Evolutionary conservation across 2,888 invertebrate genomes (phyloP).

Genomic region (Synanthedon andrenaeformis): DNA sequence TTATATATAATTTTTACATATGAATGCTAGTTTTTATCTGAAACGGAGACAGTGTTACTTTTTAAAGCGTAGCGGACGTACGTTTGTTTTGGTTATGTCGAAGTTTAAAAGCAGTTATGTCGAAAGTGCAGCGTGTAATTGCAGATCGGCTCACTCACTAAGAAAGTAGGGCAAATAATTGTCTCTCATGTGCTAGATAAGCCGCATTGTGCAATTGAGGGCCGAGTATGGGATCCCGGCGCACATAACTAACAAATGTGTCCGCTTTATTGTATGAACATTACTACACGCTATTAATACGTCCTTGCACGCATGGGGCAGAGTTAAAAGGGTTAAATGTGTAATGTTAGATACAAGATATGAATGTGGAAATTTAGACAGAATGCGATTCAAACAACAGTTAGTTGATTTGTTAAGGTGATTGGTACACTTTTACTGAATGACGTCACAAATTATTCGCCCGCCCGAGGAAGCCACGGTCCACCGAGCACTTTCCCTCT

Average conservation of each 20-base stretch:
- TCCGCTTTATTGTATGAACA: conserved; percentile 36
- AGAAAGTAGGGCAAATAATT: conserved; percentile 57
- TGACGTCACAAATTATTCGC: conserved; percentile 6
- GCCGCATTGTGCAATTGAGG: conserved; percentile 58
- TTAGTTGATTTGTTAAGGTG: conserved; percentile 19
- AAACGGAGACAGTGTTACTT: background rate
- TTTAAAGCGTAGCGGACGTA: conserved; percentile 18
- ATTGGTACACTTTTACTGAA: conserved; percentile 36
- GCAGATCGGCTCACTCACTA: conserved; percentile 17
- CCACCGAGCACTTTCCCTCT: conserved; percentile 60
- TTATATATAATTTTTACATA: background rate
- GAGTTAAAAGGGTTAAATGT: conserved; percentile 20
- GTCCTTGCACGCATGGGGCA: conserved; percentile 49
- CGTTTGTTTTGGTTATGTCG: conserved; percentile 4
- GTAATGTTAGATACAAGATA: conserved; percentile 13
- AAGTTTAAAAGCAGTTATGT: conserved; percentile 25
- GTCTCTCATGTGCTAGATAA: conserved; percentile 54
- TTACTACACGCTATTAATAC: conserved; percentile 44
- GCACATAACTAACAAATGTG: conserved; percentile 46
- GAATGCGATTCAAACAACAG: conserved; percentile 9
- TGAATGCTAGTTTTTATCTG: background rate
- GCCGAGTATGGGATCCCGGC: conserved; percentile 38
- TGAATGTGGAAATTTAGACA: conserved; percentile 11
- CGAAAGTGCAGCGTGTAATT: conserved; percentile 38
- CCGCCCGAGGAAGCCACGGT: conserved; percentile 38